Conservation (phyloP, 2,113 vertebrate genomes). For the Onychorhynchus coronatus region DNA sequence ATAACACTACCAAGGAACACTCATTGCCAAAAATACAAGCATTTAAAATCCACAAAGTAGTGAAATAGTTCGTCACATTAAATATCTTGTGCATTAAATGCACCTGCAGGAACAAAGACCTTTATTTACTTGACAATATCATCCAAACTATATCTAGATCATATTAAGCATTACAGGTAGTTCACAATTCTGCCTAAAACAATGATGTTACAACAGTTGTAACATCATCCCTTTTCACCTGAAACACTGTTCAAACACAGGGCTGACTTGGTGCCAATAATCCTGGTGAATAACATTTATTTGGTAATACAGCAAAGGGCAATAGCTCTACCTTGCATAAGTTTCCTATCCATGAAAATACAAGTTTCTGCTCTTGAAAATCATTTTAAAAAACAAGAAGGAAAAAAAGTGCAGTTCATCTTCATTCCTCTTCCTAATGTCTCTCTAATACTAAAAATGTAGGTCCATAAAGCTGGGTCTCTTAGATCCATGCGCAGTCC, state of each 20-base stretch:
- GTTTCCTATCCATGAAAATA: background rate
- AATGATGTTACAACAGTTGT: background rate
- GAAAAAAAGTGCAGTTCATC: background rate
- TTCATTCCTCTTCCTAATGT: background rate
- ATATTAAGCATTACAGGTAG: background rate
- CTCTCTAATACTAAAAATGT: background rate
- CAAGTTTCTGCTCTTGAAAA: background rate
- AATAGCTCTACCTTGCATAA: background rate
- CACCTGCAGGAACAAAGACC: background rate
- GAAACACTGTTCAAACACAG: background rate
- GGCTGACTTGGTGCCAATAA: background rate
- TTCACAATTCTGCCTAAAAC: background rate
- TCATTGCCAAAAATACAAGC: background rate
- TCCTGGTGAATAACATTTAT: background rate
- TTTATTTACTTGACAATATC: background rate
- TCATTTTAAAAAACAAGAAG: background rate
- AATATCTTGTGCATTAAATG: background rate
- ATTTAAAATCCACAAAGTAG: background rate
- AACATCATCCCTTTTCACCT: background rate
- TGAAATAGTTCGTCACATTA: background rate
- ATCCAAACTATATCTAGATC: background rate
- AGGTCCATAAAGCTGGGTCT: background rate
- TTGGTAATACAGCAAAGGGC: background rate
- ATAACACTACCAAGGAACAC: background rate
- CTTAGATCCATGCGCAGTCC: background rate